These are phyloP conservation scores for Lepidurus apus DNA, from an alignment of 1,140 invertebrate species.

Conservation along the genomic window DNA sequence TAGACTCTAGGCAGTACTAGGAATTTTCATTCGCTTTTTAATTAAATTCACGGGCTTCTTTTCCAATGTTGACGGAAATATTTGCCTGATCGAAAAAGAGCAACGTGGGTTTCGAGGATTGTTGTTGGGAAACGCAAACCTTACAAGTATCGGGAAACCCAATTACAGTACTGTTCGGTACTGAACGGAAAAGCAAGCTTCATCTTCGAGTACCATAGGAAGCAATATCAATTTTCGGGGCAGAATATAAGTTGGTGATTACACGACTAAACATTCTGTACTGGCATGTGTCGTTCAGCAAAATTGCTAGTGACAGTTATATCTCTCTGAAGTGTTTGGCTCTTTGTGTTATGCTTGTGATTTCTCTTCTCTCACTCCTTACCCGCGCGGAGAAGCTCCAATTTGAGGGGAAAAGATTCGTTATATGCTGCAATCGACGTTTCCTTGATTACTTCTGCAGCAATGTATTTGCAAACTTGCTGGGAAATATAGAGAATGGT, in stretches of 20 bases:
- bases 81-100: background rate
- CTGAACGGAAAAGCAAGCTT: too few relatives aligned
- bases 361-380: too few relatives aligned
- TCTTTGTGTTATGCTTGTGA: background rate
- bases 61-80: background rate
- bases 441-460: conserved; percentile 1
- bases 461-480: background rate
- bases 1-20: background rate
- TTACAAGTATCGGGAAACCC: background rate
- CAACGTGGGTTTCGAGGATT: background rate
- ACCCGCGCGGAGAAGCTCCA: too few relatives aligned
- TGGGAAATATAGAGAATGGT: too few relatives aligned
- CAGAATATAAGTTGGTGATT: too few relatives aligned
- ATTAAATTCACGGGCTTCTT: background rate
- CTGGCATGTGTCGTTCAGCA: too few relatives aligned
- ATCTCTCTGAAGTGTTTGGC: background rate
- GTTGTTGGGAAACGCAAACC: background rate
- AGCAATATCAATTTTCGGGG: background rate
- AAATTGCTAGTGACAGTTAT: background rate
- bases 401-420: background rate
- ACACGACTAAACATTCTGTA: too few relatives aligned
- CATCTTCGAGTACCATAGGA: background rate
- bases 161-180: too few relatives aligned
- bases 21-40: background rate
- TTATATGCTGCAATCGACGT: background rate